Conservation (phyloP, 1,140 invertebrate genomes). For the Caerostris darwini region DNA sequence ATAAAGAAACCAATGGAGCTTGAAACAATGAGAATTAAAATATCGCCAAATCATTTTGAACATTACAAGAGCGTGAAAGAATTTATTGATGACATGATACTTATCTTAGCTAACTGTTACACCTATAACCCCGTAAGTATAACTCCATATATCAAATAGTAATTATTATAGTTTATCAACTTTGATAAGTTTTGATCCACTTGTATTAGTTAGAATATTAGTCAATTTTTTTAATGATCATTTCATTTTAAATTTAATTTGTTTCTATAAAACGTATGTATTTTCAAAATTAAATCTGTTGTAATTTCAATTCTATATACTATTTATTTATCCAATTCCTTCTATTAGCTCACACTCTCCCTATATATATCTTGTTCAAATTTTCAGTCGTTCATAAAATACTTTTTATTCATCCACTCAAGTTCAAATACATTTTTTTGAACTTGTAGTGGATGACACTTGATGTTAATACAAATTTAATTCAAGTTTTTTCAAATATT, state of each 20-base stretch:
- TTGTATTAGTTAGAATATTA: not conserved
- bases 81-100: slow-evolving; percentile 90
- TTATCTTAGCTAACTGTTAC: slow-evolving; percentile 94
- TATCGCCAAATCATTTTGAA: slow-evolving; percentile 87
- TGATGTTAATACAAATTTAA: too few species aligned
- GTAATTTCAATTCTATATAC: not conserved
- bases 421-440: too few species aligned
- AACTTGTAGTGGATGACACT: too few species aligned
- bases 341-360: too few species aligned
- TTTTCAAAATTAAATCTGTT: not conserved
- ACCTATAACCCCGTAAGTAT: slow-evolving; percentile 90
- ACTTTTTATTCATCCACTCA: too few species aligned
- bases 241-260: not conserved
- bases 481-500: too few species aligned
- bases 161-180: not conserved
- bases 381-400: too few species aligned
- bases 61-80: slow-evolving; percentile 89
- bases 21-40: slow-evolving; percentile 89
- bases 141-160: not conserved
- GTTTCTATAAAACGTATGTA: not conserved
- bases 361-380: too few species aligned
- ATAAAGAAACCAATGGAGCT: slow-evolving; percentile 92
- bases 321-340: too few species aligned
- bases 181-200: not conserved
- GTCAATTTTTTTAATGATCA: not conserved